Evolutionary conservation across 2,113 vertebrate species (phyloP), one percentile per base, ranked within the genome.

Genomic region (Ictidomys tridecemlineatus): DNA sequence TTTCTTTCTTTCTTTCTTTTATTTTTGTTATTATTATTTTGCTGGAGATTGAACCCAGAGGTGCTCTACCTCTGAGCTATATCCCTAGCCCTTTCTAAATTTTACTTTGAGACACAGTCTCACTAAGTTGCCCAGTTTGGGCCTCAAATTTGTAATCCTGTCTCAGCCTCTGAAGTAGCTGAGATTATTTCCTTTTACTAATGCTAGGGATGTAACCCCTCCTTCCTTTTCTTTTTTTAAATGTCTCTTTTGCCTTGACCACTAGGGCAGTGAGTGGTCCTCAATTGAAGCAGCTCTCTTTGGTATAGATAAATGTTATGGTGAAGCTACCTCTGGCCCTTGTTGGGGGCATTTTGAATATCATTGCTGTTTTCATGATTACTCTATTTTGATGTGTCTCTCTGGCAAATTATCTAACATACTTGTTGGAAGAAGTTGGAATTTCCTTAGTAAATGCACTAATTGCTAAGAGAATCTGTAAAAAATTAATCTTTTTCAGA

Each of bases 401-500:
- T 85, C 76, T 69, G 22, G 17, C 26, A 80, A 93, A 58, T 8
- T 6, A 77, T 8, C n/a, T 69, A 24, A 67, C 74, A 72, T 24
- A 24, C 56, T 91, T 85, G 20, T 61, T 93, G 53, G 67, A 85
- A 79, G n/a, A 39, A 90, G 32, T 24, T 77, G 69, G 34, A 56
- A 87, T 85, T 82, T 72, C 37, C n/a, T 96, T 89, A 91, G 32
- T 51, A 93, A 93, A 82, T 91, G 30, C 26, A 24, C 63, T 73
- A n/a, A 90, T 56, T 79, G 26, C 78, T 85, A 32, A 79, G 32
- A 90, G 37, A 18, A 39, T 30, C 67, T 30, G 18, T 85, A 77
- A 85, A 86, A 61, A 65, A 34, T 34, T 88, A 80, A 85, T 82
- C 67, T 88, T 87, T 93, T n/a, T 72, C 32, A 63, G 58, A 34